A percentile compares a stretch with the other conserved stretches of the same genome.
phyloP scores from a whole-genome alignment of 1,140 invertebrate genomes.

The Drosophila ercepeae region DNA sequence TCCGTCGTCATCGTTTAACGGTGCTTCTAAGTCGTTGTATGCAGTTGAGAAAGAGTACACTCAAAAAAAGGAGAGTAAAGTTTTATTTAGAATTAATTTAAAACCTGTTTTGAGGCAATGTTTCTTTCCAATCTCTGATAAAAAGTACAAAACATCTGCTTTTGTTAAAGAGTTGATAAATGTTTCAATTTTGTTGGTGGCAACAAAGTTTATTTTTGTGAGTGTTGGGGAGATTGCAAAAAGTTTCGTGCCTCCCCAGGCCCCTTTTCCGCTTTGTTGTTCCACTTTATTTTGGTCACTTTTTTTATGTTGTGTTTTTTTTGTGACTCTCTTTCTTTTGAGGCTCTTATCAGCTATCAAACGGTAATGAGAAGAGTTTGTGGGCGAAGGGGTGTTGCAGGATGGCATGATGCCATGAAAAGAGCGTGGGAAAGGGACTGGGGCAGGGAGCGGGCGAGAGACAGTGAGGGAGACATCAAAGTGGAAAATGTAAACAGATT shows the following conservation, averaged over 20 bases:
- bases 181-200: no score
- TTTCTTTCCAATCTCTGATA: no score
- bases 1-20: conserved; percentile 67
- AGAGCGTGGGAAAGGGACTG: conserved; percentile 3
- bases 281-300: conserved; percentile 34
- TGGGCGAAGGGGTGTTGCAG: not conserved
- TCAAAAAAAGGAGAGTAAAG: conserved; percentile 3
- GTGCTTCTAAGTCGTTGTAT: conserved; percentile 53
- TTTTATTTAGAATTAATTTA: no score
- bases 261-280: not conserved
- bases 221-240: no score
- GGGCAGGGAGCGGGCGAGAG: not conserved
- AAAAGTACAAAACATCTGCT: no score
- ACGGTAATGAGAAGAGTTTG: conserved; percentile 33
- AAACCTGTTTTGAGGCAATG: no score
- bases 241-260: conserved; percentile 30
- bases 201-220: no score
- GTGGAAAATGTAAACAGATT: conserved; percentile 78
- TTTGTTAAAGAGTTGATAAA: no score
- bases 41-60: conserved; percentile 1
- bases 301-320: conserved; percentile 14
- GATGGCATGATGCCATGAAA: conserved; percentile 19
- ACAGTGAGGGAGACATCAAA: conserved; percentile 39
- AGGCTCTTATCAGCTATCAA: conserved; percentile 44
- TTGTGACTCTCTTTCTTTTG: conserved; percentile 7